These are phyloP conservation scores for Patagioenas fasciata DNA, from an alignment of 2,113 vertebrate species.

Conservation along the genomic window DNA sequence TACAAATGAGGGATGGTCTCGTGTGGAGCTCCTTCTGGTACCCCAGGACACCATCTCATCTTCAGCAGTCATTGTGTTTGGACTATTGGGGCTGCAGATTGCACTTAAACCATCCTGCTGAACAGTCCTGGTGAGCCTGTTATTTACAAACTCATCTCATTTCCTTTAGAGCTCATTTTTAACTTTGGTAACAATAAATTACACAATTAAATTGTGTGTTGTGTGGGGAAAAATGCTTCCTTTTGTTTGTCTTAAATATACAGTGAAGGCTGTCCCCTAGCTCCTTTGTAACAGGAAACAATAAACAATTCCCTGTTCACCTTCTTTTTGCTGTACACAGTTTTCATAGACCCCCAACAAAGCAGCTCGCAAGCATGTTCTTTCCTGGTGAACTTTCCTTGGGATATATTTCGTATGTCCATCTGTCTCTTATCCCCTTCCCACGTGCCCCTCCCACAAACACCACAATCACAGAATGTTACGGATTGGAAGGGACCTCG, in stretches of 20 bases:
- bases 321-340: background rate
- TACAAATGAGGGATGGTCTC: background rate
- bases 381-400: background rate
- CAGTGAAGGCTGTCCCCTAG: background rate
- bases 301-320: background rate
- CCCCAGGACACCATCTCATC: background rate
- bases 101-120: background rate
- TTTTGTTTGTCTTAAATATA: background rate
- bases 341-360: background rate
- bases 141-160: background rate
- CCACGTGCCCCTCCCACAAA: constrained; percentile 23
- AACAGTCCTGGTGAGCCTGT: background rate
- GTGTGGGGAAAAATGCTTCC: background rate
- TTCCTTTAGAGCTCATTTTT: background rate
- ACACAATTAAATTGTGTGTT: background rate
- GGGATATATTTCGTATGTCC: constrained; percentile 12
- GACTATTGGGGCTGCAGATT: background rate
- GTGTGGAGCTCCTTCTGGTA: background rate
- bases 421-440: constrained; percentile 32
- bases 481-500: no score
- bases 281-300: background rate
- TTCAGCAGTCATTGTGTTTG: background rate
- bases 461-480: background rate
- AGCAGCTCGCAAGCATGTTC: background rate
- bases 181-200: background rate